Conservation (phyloP, 2,113 vertebrate species). For the Caloenas nicobarica region DNA sequence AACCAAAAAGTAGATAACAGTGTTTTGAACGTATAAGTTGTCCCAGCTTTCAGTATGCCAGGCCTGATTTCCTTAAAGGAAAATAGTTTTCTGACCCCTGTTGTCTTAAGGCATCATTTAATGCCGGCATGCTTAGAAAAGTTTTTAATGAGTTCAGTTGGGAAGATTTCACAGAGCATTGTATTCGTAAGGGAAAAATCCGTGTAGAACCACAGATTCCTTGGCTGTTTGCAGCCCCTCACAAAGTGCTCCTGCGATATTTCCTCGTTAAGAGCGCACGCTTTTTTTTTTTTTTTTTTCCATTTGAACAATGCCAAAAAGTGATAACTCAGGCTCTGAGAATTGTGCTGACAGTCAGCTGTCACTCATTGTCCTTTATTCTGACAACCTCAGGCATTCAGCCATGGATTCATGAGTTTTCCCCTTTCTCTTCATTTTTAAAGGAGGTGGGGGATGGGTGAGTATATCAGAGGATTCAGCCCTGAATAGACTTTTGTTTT, state of each 20-base stretch:
- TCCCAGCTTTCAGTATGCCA: not conserved
- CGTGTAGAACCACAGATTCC: not conserved
- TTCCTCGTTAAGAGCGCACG: slow-evolving; percentile 43
- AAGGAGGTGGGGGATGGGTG: slow-evolving; percentile 81
- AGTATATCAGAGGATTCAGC: slow-evolving; percentile 82
- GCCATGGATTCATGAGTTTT: slow-evolving; percentile 76
- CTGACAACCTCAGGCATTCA: slow-evolving; percentile 81
- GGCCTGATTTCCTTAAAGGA: not conserved
- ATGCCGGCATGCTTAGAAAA: not conserved
- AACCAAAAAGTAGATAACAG: not conserved
- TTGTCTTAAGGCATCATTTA: slow-evolving; percentile 34
- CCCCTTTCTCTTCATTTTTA: slow-evolving; percentile 77
- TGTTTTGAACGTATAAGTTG: fast-evolving
- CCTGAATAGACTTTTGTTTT: slow-evolving; percentile 97
- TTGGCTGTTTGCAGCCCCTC: not conserved
- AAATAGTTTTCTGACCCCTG: not conserved
- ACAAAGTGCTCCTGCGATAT: slow-evolving; percentile 29
- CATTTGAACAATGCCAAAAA: slow-evolving; percentile 71
- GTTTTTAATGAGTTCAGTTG: slow-evolving; percentile 54
- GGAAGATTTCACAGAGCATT: slow-evolving; percentile 47
- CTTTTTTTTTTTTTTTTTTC: not conserved
- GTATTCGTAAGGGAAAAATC: slow-evolving; percentile 1
- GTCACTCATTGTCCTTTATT: slow-evolving; percentile 83
- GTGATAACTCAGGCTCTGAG: slow-evolving; percentile 74
- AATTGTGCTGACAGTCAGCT: slow-evolving; percentile 83